Evolutionary conservation across 2,888 invertebrate species (phyloP).

Genomic region (Lycaena phlaeas): DNA sequence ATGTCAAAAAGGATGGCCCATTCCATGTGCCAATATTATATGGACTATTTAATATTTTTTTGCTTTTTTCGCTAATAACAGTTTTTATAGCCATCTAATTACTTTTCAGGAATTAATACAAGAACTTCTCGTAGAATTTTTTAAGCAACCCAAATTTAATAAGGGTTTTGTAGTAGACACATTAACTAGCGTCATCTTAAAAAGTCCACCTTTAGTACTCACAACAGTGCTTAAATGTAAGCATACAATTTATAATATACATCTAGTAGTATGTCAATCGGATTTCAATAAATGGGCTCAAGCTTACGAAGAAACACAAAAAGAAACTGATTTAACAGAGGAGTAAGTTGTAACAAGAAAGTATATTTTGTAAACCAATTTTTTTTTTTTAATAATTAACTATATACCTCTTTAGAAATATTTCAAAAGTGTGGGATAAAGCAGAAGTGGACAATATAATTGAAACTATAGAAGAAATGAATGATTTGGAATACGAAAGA

Average conservation of each 20-base stretch:
- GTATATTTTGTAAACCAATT: too few species aligned
- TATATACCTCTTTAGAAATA: conserved; percentile 12
- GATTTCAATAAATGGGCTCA: conserved; percentile 53
- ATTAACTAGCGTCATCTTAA: conserved; percentile 45
- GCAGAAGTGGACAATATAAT: conserved; percentile 45
- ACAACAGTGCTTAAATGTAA: conserved; percentile 51
- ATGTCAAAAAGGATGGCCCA: too few species aligned
- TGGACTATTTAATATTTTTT: too few species aligned
- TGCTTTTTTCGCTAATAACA: too few species aligned
- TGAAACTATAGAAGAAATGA: conserved; percentile 43
- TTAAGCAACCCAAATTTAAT: conserved; percentile 37
- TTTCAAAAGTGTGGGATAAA: conserved; percentile 39
- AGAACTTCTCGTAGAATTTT: conserved; percentile 46
- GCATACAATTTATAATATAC: conserved; percentile 40
- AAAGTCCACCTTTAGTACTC: conserved; percentile 37
- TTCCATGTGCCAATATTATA: too few species aligned
- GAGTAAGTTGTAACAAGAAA: conserved; percentile 31
- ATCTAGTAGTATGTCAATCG: conserved; percentile 51
- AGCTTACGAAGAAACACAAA: conserved; percentile 41
- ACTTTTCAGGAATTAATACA: conserved; percentile 41
- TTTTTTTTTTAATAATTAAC: too few species aligned
- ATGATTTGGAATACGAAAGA: conserved; percentile 43
- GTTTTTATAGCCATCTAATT: too few species aligned
- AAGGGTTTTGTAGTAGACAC: conserved; percentile 53
- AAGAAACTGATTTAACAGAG: conserved; percentile 37